phyloP scores from a whole-genome alignment of 1,140 invertebrate species.

The Colletes gigas region DNA sequence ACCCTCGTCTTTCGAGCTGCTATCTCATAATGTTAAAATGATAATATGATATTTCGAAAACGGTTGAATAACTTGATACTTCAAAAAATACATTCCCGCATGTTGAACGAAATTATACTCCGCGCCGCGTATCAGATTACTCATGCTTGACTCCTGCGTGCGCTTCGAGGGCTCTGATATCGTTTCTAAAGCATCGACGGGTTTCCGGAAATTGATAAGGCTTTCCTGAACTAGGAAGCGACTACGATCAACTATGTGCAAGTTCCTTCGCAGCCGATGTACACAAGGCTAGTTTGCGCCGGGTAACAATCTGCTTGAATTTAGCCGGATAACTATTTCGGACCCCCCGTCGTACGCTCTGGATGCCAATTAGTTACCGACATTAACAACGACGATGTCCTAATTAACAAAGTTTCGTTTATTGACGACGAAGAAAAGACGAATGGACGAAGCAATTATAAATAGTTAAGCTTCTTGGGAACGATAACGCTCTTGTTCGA shows the following conservation, averaged over 20 bases:
- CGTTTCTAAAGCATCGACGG: neutral
- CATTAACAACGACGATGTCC: slow-evolving; percentile 74
- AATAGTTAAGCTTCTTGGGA: slow-evolving; percentile 18
- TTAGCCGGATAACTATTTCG: slow-evolving; percentile 63
- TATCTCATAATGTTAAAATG: no score
- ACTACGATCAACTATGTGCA: slow-evolving; percentile 25
- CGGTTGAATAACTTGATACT: no score
- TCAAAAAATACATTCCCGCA: neutral
- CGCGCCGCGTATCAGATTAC: neutral
- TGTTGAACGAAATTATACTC: neutral
- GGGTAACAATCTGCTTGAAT: slow-evolving; percentile 64
- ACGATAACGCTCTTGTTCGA: slow-evolving; percentile 30
- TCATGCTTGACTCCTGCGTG: neutral
- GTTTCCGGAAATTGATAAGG: slow-evolving; percentile 10
- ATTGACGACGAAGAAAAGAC: slow-evolving; percentile 69
- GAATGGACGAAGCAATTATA: slow-evolving; percentile 30
- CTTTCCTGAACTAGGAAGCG: slow-evolving; percentile 34
- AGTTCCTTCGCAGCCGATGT: slow-evolving; percentile 26
- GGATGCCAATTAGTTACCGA: slow-evolving; percentile 75
- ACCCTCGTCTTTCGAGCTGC: no score
- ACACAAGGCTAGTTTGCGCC: slow-evolving; percentile 31
- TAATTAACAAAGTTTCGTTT: slow-evolving; percentile 78
- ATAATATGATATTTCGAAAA: no score
- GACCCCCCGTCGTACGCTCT: slow-evolving; percentile 64
- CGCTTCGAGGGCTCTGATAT: neutral